Base-by-base conservation (phyloP, 2,888 invertebrate species). In the Bibio marci region DNA sequence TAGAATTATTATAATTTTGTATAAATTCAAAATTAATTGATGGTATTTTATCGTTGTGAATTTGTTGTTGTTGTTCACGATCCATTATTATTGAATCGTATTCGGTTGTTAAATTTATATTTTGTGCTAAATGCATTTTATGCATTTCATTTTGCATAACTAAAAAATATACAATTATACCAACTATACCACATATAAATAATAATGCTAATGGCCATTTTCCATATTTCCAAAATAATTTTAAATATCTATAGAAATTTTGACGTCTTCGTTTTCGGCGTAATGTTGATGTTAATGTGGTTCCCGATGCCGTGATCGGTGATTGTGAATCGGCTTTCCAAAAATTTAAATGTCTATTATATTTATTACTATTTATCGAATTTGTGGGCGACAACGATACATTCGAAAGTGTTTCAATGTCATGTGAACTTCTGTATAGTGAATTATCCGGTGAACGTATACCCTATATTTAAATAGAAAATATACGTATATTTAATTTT, bases 241-340 rank as follows among this genome's bases (percentile, higher is more conserved):
- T 36, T 1, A 45, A 35, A 31, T 38, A 31, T 22, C 36, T 37
- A 17, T 32, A 30, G 22, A 43, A 40, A 31, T 41, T 32, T n/a
- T 43, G 35, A 12, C 35, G 33, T 12, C 35, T 28, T 19, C 26
- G 19, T 31, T n/a, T n/a, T n/a, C n/a, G n/a, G n/a, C n/a, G n/a
- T n/a, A n/a, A n/a, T n/a, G n/a, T n/a, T n/a, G 42, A 39, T 33
- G 38, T 15, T 28, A 25, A 14, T 14, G 35, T 35, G 18, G 34
- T 34, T 10, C 37, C 22, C 14, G 41, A 35, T 12, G 39, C 22
- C 7, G 46, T 41, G 11, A 42, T 45, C 17, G 44, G 44, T 25
- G 43, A 40, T 35, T 47, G 45, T 10, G 44, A 44, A 13, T 43
- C 44, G 3, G 45, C 44, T 37, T 47, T 47, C 47, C 47, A 47